A percentile compares a stretch with the other conserved stretches of the same genome.
These are phyloP conservation scores for Cremastobaeus sp. DNA, from an alignment of 2,888 invertebrate genomes.

Conservation along the genomic window DNA sequence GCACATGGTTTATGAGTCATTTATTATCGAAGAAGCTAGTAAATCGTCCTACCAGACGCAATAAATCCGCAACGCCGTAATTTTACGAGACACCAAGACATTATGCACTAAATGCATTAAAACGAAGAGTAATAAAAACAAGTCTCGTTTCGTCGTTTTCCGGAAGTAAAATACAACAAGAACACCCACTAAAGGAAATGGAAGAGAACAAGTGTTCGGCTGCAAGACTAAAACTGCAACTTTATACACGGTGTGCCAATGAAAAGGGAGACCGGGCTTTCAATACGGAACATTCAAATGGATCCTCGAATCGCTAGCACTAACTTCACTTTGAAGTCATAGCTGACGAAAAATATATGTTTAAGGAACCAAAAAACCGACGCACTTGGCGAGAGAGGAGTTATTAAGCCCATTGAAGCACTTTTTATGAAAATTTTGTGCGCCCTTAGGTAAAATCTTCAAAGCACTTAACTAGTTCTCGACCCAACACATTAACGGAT, in stretches of 20 bases:
- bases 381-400: conserved; percentile 15
- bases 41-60: background rate
- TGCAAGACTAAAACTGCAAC: conserved; percentile 34
- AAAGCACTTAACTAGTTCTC: conserved; percentile 28
- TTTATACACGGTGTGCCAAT: conserved; percentile 23
- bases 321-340: conserved; percentile 6
- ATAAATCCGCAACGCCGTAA: background rate
- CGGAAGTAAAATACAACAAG: background rate
- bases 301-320: conserved; percentile 29
- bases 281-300: conserved; percentile 26
- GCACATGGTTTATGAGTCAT: background rate
- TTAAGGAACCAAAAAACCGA: conserved; percentile 27
- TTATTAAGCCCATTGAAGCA: conserved; percentile 25
- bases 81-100: background rate
- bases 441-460: conserved; percentile 18
- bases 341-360: conserved; percentile 21
- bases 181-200: background rate
- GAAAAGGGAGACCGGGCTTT: conserved; percentile 25
- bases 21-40: background rate
- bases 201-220: conserved; percentile 2
- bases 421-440: conserved; percentile 27
- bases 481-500: conserved; percentile 23
- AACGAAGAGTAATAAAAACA: background rate
- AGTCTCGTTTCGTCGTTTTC: background rate
- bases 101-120: conserved; percentile 6